These are phyloP conservation scores for Hemibagrus wyckioides DNA, from an alignment of 2,113 vertebrate species.

Conservation along the genomic window DNA sequence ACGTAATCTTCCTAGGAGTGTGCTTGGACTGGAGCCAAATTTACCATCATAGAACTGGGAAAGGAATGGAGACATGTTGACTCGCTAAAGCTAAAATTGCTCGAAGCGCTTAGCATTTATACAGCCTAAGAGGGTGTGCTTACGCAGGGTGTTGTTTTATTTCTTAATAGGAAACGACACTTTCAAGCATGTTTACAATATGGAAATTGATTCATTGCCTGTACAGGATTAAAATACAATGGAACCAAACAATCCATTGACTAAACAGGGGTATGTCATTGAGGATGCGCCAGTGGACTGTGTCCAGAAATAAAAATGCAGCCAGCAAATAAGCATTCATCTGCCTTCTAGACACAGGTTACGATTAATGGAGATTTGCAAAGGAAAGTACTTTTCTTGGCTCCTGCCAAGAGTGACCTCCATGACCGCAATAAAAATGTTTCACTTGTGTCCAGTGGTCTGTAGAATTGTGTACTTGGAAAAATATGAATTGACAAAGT, in stretches of 20 bases:
- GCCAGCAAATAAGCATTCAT: slow-evolving; percentile 26
- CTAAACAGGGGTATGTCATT: slow-evolving; percentile 21
- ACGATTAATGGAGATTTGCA: slow-evolving; percentile 27
- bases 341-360: slow-evolving; percentile 6
- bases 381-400: slow-evolving; percentile 51
- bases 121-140: slow-evolving; percentile 15
- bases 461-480: slow-evolving; percentile 45
- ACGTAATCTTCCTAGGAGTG: slow-evolving; percentile 30
- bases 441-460: slow-evolving; percentile 57
- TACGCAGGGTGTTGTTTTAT: slow-evolving; percentile 48
- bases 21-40: slow-evolving; percentile 51
- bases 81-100: slow-evolving; percentile 27
- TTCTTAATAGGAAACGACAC: slow-evolving; percentile 31
- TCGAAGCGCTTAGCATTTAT: background rate
- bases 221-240: slow-evolving; percentile 46
- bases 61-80: slow-evolving; percentile 29
- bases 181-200: slow-evolving; percentile 36
- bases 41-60: slow-evolving; percentile 40
- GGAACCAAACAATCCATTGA: slow-evolving; percentile 40
- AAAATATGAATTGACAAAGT: slow-evolving; percentile 47
- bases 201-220: slow-evolving; percentile 27
- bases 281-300: background rate
- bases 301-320: slow-evolving; percentile 21
- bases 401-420: slow-evolving; percentile 53
- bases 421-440: slow-evolving; percentile 50